phyloP scores from a whole-genome alignment of 2,888 invertebrate genomes.

The Tanaodytes sp. region DNA sequence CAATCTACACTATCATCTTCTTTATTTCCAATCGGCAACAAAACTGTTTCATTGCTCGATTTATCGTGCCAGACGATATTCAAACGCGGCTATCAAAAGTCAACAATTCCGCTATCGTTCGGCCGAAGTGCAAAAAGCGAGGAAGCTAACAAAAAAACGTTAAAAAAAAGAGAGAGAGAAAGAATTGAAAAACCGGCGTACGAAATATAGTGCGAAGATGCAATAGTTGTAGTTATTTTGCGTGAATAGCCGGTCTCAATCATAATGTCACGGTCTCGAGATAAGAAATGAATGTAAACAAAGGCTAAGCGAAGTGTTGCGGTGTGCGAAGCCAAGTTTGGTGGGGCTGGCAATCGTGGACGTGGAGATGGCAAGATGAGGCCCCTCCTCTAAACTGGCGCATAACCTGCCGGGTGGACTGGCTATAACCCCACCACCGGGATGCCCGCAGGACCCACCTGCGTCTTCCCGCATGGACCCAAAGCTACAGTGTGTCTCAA shows the following conservation, averaged over 20 bases:
- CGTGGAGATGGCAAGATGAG: conserved; percentile 41
- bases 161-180: no score
- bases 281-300: conserved; percentile 53
- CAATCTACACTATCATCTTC: no score
- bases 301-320: conserved; percentile 41
- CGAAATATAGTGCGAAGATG: no score
- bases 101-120: no score
- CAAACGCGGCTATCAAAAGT: no score
- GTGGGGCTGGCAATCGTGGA: conserved; percentile 33
- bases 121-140: no score
- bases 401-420: conserved; percentile 28
- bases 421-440: conserved; percentile 21
- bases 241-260: no score
- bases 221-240: no score
- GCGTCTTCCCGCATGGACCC: conserved; percentile 46
- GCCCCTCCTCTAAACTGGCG: conserved; percentile 44
- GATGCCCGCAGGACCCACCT: conserved; percentile 43
- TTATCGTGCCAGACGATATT: neutral
- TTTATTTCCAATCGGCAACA: no score
- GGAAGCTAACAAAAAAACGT: no score
- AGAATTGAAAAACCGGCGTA: no score
- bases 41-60: no score
- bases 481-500: conserved; percentile 41
- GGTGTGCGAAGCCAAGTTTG: conserved; percentile 17
- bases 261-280: conserved; percentile 4